Base-by-base conservation (phyloP, 2,113 vertebrate genomes). In the Pomatorhinus ruficollis region DNA sequence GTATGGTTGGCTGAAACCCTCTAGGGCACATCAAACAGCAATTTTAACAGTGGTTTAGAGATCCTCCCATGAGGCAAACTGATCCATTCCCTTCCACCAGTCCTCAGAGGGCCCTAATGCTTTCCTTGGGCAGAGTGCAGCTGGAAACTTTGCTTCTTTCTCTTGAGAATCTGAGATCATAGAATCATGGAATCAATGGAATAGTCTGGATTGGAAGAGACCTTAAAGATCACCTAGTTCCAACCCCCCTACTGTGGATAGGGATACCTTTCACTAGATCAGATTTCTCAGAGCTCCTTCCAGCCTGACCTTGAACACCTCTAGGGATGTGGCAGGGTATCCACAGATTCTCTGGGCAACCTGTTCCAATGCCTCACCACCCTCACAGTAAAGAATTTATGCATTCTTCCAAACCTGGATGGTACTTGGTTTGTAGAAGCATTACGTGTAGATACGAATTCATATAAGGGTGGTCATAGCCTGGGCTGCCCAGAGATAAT, bases 391-490 rank as follows among this genome's bases (percentile, higher is more conserved):
- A 61, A 60, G 23, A 39, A n/a, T 13, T 28, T 30, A n/a, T 70
- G 10, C 8, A 42, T 69, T 77, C 45, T 64, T 87, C 45, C 23
- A 78, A 47, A 11, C 5, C 30, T 74, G 44, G 6, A 8, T 37
- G 9, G 15, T 64, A 37, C 33, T 25, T 56, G 23, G 3, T 81
- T 83, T 81, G 45, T 21, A 77, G 53, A 76, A 77, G 11, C 13
- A 59, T 50, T 35, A 25, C 4, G 40, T 1, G 1, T 22, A 69
- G 15, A n/a, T 7, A 10, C 0, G 1, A 66, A 21, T 50, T 80
- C 5, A 13, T 71, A 53, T 35, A 44, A 59, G 40, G 11, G 7
- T 40, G 52, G 10, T 63, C 11, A 68, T 11, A 42, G 11, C 25
- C 30, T 50, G 30, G 20, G 27, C 47, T 89, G 24, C 28, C 24